Percentiles rank a stretch among this genome's conserved stretches.
These are phyloP conservation scores for Crotalus helleri DNA, from an alignment of 2,113 vertebrate genomes.

Conservation along the genomic window DNA sequence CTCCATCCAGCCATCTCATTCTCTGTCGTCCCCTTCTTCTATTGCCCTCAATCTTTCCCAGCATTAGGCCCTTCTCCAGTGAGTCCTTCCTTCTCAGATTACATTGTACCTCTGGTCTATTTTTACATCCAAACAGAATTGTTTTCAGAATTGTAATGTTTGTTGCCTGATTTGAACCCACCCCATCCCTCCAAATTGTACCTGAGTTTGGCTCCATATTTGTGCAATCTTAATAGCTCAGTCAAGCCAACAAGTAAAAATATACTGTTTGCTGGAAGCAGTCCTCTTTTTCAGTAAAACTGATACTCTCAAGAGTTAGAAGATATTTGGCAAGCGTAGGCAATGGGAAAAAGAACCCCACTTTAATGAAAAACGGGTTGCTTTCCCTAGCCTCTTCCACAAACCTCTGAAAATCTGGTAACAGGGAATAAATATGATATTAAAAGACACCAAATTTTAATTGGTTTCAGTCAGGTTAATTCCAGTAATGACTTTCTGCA, in stretches of 20 bases:
- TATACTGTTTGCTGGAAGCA: not conserved
- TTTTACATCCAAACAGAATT: not conserved
- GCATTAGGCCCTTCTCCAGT: too few relatives aligned
- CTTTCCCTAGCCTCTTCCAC: not conserved
- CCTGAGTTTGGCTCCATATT: not conserved
- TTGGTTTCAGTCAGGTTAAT: not conserved
- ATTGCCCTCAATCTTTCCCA: too few relatives aligned
- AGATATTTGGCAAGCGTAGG: not conserved
- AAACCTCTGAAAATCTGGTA: not conserved
- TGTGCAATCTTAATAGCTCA: not conserved
- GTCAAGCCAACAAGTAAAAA: not conserved
- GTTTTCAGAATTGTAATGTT: not conserved
- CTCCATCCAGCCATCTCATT: too few relatives aligned
- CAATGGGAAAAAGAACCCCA: not conserved
- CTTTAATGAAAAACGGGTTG: not conserved
- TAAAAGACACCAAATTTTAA: not conserved
- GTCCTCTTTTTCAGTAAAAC: not conserved
- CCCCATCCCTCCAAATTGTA: not conserved
- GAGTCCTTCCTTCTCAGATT: not conserved
- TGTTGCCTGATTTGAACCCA: not conserved
- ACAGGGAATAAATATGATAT: not conserved
- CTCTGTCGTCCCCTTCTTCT: too few relatives aligned
- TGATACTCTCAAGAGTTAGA: not conserved
- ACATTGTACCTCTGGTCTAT: not conserved
- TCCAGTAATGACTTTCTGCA: not conserved